Evolutionary conservation across 2,113 vertebrate species (phyloP), one percentile per base, ranked within the genome.

Genomic region (Hylia prasina): DNA sequence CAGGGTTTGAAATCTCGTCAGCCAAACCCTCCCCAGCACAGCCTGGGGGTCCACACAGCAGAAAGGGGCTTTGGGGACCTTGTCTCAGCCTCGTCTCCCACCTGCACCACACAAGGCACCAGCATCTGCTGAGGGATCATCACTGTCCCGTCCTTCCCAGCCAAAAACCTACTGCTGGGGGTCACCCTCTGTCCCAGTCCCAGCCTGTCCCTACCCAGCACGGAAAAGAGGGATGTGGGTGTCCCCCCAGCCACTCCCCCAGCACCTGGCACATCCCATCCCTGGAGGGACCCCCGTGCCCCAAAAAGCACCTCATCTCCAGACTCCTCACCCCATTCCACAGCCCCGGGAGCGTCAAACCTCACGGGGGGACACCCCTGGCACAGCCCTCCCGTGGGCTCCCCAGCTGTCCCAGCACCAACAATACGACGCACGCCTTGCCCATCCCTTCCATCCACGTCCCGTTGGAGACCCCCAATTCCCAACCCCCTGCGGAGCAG

Each of bases 191-290:
- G 57, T 30, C 66, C 48, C 70, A 5, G 4, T 4, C 28, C 53
- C 19, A 0, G 57, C 48, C 31, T 28, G 40, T 11, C 3, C 11
- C 30, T 25, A 22, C 27, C 2, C 63, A 57, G 65, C 30, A 42
- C 0, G 2, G 14, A 48, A 8, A 3, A 53, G 9, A 76, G 31
- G 17, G 31, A 22, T 1, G 0, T 0, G 9, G 31, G 39, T 24
- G 57, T 5, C 8, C 51, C 20, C 47, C 28, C 65, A 17, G 60
- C 9, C 70, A 37, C 19, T 40, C 25, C 35, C 44, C 33, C 51
- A 3, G 51, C 27, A 11, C 19, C 37, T 0, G 0, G 28, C 30
- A 47, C 18, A 75, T 3, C 80, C 23, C 0, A 0, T 28, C 28
- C 30, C 64, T 1, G 2, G 3, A 64, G 44, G 23, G 19, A 19